Base-by-base conservation (phyloP, 2,888 invertebrate genomes). In the Clunio marinus region DNA sequence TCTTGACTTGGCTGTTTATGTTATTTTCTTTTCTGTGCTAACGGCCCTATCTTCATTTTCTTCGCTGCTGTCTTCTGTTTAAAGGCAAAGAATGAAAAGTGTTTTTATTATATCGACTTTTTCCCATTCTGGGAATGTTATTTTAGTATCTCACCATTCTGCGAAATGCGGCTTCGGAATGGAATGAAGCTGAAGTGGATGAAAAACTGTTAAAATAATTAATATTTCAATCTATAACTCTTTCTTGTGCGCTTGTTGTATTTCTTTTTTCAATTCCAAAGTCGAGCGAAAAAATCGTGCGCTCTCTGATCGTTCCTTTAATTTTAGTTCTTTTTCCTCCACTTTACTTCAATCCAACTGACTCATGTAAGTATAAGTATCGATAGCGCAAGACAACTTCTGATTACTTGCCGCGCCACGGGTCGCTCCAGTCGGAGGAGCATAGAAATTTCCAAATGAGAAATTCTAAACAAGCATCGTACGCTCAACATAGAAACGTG, bases 121-220 rank as follows among this genome's bases (percentile, higher is more conserved):
- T 51, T 55, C 35, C 66, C 66, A 66, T 66, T 66, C 66, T 66
- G 66, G 66, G 66, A 66, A 66, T 55, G 66, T 66, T 66, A 66
- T 66, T 66, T 66, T 41, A 45, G 46, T 55, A 17, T 59, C 35
- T 35, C 32, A 59, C 51, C 51, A 51, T 22, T 22, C 20, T 22
- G 4, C n/a, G 45, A 45, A n/a, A n/a, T n/a, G n/a, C n/a, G n/a
- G n/a, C n/a, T n/a, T n/a, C n/a, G n/a, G n/a, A n/a, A n/a, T n/a
- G n/a, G 13, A 15, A 45, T 7, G 51, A 22, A 51, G 7, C 7
- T 51, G 51, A 22, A 51, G 17, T 22, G 20, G 51, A 41, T 41
- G 25, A 25, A 32, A 27, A 66, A 66, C 66, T 66, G 66, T 55
- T 66, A 66, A 66, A 66, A 66, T 66, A 66, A 66, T 66, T 66